These are phyloP conservation scores for Tipula confusa DNA, from an alignment of 2,888 invertebrate genomes.

Conservation along the genomic window DNA sequence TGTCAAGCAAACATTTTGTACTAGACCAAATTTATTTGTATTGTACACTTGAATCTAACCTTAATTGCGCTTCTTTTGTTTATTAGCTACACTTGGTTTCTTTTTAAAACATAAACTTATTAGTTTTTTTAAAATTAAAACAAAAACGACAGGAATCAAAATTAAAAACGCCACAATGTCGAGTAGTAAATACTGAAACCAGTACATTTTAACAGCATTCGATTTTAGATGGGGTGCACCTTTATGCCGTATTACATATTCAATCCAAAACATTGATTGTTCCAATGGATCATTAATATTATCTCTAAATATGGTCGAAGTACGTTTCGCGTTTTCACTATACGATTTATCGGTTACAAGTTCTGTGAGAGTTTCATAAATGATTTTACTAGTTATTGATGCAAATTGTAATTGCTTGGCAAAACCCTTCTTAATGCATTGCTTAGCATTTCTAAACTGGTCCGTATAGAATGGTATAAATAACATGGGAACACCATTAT, in stretches of 20 bases:
- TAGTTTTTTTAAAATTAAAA: background rate
- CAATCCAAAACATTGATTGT: slow-evolving; percentile 59
- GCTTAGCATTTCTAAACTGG: slow-evolving; percentile 48
- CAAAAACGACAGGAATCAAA: slow-evolving; percentile 32
- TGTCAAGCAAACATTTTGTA: too few relatives aligned
- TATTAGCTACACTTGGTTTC: background rate
- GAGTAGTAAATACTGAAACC: slow-evolving; percentile 48
- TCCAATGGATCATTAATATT: slow-evolving; percentile 55
- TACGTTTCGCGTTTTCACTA: slow-evolving; percentile 47
- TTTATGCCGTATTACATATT: slow-evolving; percentile 53
- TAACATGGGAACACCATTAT: slow-evolving; percentile 50
- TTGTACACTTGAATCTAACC: background rate
- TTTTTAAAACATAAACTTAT: background rate
- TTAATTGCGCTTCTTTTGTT: background rate
- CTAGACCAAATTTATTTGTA: too few relatives aligned
- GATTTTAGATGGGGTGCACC: slow-evolving; percentile 49
- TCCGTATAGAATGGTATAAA: slow-evolving; percentile 51
- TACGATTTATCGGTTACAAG: slow-evolving; percentile 47
- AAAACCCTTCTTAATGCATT: slow-evolving; percentile 46
- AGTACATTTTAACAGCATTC: slow-evolving; percentile 46
- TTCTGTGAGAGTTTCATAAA: slow-evolving; percentile 45
- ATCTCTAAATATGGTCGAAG: slow-evolving; percentile 53
- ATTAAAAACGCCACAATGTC: slow-evolving; percentile 53
- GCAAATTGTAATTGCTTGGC: slow-evolving; percentile 46
- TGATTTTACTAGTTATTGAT: slow-evolving; percentile 44